Conservation (phyloP, 2,113 vertebrate species). For the Psephotus haematonotus region DNA sequence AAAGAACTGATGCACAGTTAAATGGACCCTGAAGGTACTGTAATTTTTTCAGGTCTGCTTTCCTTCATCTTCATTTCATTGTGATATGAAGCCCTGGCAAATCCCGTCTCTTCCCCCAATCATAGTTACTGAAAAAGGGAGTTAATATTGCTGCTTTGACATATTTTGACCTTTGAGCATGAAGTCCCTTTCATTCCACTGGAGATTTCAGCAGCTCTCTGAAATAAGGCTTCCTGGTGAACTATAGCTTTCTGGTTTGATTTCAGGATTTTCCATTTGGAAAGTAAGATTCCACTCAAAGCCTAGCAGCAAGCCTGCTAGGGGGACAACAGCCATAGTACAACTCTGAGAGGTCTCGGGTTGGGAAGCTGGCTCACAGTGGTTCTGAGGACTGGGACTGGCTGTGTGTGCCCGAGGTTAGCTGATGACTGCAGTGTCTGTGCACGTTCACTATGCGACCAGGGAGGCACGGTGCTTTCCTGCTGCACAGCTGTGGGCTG, state of each 20-base stretch:
- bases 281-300: fast-evolving
- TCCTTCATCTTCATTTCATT: background rate
- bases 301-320: background rate
- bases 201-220: background rate
- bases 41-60: background rate
- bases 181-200: background rate
- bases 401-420: background rate
- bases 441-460: background rate
- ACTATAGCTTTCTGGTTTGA: background rate
- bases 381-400: background rate
- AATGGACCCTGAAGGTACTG: background rate
- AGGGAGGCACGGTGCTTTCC: background rate
- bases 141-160: background rate
- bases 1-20: background rate
- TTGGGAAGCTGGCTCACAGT: background rate
- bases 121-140: background rate
- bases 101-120: background rate
- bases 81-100: background rate
- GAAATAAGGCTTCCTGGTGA: background rate
- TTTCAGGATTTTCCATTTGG: background rate
- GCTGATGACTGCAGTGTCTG: background rate
- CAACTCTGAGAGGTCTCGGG: fast-evolving
- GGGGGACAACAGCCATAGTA: fast-evolving
- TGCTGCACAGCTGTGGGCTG: background rate
- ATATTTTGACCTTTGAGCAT: fast-evolving